Percentiles rank a stretch among this genome's conserved stretches.
Conservation (phyloP, 2,113 vertebrate species). For the Apus apus region DNA sequence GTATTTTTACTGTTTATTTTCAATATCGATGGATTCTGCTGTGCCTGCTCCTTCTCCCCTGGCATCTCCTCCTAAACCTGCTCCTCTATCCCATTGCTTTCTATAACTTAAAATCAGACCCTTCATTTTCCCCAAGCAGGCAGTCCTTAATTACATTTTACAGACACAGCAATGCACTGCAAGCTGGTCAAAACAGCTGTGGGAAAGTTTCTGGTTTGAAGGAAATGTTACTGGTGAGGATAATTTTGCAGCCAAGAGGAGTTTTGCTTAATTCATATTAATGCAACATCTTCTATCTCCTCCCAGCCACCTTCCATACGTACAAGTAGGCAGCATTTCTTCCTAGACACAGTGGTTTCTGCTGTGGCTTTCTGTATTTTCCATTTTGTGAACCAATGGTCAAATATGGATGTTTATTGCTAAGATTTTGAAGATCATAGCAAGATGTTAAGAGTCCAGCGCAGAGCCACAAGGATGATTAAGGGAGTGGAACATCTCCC, state of each 20-base stretch:
- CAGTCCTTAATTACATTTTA: conserved; percentile 64
- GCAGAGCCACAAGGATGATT: too few relatives aligned
- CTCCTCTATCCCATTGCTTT: background rate
- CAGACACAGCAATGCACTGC: conserved; percentile 28
- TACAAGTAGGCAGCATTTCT: background rate
- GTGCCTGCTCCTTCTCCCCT: background rate
- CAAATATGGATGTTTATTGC: background rate
- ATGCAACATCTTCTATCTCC: background rate
- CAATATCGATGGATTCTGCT: background rate
- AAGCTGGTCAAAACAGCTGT: conserved; percentile 62
- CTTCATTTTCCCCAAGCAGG: conserved; percentile 49
- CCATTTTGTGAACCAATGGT: background rate
- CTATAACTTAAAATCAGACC: conserved; percentile 42
- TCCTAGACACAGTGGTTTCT: background rate
- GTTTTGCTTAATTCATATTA: background rate
- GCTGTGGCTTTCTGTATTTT: background rate
- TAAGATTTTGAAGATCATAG: background rate
- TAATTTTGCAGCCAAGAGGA: background rate
- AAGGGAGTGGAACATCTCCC: too few relatives aligned
- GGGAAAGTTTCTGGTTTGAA: conserved; percentile 14
- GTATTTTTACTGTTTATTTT: conserved; percentile 21
- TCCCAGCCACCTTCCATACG: background rate
- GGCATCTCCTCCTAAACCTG: background rate
- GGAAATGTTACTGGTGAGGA: background rate
- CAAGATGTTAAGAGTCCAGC: too few relatives aligned